Conservation (phyloP, 2,888 invertebrate species). For the Synanthedon vespiformis region DNA sequence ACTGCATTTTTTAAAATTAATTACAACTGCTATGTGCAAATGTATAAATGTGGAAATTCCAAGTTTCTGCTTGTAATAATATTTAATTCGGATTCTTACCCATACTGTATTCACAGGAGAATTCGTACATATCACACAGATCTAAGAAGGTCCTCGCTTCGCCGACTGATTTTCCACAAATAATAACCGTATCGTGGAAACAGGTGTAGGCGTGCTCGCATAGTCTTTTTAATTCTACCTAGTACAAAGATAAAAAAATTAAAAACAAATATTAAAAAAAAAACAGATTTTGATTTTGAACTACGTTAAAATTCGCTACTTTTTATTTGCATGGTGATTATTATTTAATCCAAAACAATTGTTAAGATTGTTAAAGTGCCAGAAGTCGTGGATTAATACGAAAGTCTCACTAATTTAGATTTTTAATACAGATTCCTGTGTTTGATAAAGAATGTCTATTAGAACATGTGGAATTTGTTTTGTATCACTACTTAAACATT, state of each 20-base stretch:
- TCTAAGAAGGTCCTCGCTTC: constrained; percentile 56
- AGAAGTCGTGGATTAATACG: too few relatives aligned
- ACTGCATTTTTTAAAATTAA: too few relatives aligned
- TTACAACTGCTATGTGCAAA: too few relatives aligned
- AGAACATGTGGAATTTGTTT: too few relatives aligned
- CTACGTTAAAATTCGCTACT: background rate
- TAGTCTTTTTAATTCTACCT: constrained; percentile 44
- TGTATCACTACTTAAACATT: too few relatives aligned
- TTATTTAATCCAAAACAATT: too few relatives aligned
- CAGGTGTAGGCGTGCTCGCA: constrained; percentile 54
- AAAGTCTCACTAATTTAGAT: too few relatives aligned
- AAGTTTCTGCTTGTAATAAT: too few relatives aligned
- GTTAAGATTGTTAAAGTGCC: too few relatives aligned
- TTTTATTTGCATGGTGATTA: too few relatives aligned
- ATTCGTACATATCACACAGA: constrained; percentile 56
- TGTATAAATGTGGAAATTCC: too few relatives aligned
- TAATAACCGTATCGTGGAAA: constrained; percentile 47
- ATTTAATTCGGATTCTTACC: constrained; percentile 21
- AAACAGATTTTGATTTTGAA: background rate
- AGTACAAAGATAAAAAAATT: constrained; percentile 9
- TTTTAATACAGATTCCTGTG: background rate
- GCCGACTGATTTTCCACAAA: constrained; percentile 55
- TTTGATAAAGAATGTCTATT: background rate
- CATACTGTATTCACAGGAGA: constrained; percentile 52
- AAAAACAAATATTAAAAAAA: background rate